Base-by-base conservation (phyloP, 2,797 vertebrate species). In the Pseudomugil tenellus region DNA sequence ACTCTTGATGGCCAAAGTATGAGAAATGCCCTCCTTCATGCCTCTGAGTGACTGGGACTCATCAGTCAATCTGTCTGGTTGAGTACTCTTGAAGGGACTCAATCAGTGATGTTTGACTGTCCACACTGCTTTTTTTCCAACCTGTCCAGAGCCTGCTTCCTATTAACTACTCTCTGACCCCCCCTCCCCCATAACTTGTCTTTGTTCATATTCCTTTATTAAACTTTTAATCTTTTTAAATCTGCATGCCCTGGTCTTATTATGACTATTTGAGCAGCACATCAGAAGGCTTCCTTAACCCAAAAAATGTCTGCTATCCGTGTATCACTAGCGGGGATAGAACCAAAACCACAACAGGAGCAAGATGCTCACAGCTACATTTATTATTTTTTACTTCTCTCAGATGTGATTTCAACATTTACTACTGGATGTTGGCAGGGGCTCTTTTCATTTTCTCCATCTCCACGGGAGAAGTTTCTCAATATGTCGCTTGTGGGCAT, bases 71-170 rank as follows among this genome's bases (percentile, higher is more conserved):
- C 72, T 64, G 54, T 64, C 53, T 59, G 71, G 16, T 37, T 23
- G 61, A 62, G 28, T 29, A 35, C 54, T 75, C 63, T 70, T 76
- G 63, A 21, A 58, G 65, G 76, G 77, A 55, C 23, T 51, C 70
- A 13, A 19, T 75, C 70, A 59, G 56, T 67, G 84, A 65, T 78
- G 79, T 88, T 77, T 79, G 69, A 79, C 70, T 85, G 83, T 80
- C 75, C 76, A 74, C 55, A 19, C 39, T 56, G 62, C 70, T 60
- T 10, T 57, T 3, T 34, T 9, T 34, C 74, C 43, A 76, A 76
- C 74, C 67, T 81, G 69, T 49, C n/a, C 11, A 59, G 17, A 72
- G 72, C 77, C 79, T 68, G 85, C 67, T 84, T 78, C 51, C 64
- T 26, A 28, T 84, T 60, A 70, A 35, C 51, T 16, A 12, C 58